phyloP scores from a whole-genome alignment of 2,113 vertebrate species.

The Tylochromis polylepis region DNA sequence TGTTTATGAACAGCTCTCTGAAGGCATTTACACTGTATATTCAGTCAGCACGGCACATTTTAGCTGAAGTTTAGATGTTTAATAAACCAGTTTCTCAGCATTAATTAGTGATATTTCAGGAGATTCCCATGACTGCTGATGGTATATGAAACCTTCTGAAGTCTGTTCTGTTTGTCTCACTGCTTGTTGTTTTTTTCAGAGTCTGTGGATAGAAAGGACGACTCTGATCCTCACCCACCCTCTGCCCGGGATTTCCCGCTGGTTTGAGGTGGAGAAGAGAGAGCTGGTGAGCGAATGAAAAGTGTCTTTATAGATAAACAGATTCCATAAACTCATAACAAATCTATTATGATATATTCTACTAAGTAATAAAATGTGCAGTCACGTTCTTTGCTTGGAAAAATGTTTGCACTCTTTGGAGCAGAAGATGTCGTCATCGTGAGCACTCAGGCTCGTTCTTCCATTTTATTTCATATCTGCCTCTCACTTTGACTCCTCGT shows the following conservation, averaged over 20 bases:
- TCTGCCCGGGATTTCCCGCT: conserved; percentile 93
- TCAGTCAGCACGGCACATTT: rapidly evolving
- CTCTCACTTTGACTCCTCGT: background rate
- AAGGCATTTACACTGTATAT: background rate
- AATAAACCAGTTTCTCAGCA: rapidly evolving
- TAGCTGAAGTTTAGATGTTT: background rate
- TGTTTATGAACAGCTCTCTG: background rate
- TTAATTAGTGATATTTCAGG: background rate
- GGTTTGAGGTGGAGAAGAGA: conserved; percentile 97
- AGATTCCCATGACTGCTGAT: rapidly evolving
- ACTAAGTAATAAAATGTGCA: background rate
- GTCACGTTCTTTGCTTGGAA: no score
- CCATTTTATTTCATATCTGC: no score
- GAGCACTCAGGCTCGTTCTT: background rate
- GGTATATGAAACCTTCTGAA: background rate
- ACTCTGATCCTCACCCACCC: conserved; percentile 92
- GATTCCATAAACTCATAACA: background rate
- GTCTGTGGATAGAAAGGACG: conserved; percentile 96
- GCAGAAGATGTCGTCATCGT: background rate
- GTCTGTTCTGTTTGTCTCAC: background rate
- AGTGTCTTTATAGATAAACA: background rate
- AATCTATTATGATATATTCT: background rate
- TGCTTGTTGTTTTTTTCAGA: conserved; percentile 71
- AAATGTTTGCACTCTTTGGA: no score
- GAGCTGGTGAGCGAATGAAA: conserved; percentile 82